Percentiles rank a stretch among this genome's conserved stretches.
These are phyloP conservation scores for Caerostris extrusa DNA, from an alignment of 1,140 invertebrate species.

Conservation along the genomic window DNA sequence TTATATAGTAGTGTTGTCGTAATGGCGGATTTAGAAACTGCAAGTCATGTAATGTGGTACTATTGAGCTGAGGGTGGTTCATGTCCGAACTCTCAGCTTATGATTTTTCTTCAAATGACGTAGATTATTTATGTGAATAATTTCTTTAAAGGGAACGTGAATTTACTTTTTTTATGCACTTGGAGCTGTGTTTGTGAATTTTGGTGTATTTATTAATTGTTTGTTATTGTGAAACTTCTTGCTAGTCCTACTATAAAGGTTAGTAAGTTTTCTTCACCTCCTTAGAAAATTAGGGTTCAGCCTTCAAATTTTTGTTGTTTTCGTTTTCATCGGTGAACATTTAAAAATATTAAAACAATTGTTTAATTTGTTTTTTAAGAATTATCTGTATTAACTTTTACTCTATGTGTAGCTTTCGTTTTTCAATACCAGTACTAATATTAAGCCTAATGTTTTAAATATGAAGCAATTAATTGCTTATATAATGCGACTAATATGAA, in stretches of 20 bases:
- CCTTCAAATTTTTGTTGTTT: conserved; percentile 25
- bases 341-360: background rate
- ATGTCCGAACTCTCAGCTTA: conserved; percentile 75
- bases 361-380: background rate
- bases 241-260: conserved; percentile 72
- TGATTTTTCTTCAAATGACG: conserved; percentile 75
- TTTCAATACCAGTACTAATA: background rate
- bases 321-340: background rate
- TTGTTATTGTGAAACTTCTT: conserved; percentile 38
- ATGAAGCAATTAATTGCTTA: conserved; percentile 1
- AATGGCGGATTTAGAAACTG: conserved; percentile 72
- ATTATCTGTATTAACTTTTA: background rate
- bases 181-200: conserved; percentile 46
- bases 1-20: conserved; percentile 65
- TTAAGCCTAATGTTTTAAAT: conserved; percentile 63
- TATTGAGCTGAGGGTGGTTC: conserved; percentile 77
- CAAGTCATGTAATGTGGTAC: conserved; percentile 68
- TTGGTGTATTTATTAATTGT: conserved; percentile 50
- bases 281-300: conserved; percentile 58
- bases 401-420: background rate
- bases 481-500: background rate
- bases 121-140: conserved; percentile 73
- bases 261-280: conserved; percentile 63
- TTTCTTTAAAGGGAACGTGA: conserved; percentile 58
- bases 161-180: conserved; percentile 58